Percentiles rank a stretch among this genome's conserved stretches.
These are phyloP conservation scores for Neomonachus schauinslandi DNA, from an alignment of 2,113 vertebrate genomes.

Conservation along the genomic window DNA sequence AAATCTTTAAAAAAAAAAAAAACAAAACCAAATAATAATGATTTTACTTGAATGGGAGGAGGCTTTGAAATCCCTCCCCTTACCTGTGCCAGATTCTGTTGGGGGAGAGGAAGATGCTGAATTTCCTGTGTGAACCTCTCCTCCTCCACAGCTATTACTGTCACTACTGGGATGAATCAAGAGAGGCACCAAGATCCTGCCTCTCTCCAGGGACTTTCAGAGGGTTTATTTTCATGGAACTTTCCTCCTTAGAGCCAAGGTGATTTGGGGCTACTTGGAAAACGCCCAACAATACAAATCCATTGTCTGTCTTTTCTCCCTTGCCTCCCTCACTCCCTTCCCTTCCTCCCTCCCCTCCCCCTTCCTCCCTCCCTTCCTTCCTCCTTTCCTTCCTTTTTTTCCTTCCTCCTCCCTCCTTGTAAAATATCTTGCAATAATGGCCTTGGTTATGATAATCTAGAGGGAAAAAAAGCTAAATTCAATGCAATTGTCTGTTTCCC, in stretches of 20 bases:
- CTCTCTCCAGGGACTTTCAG: background rate
- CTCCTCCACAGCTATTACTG: background rate
- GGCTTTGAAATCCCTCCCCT: background rate
- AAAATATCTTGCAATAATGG: background rate
- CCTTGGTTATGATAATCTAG: background rate
- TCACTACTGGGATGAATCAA: background rate
- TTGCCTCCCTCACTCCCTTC: background rate
- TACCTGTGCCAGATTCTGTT: background rate
- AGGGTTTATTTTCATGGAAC: background rate
- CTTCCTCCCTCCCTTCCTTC: background rate
- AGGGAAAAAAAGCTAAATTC: background rate
- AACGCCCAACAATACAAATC: background rate
- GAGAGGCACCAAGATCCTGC: background rate
- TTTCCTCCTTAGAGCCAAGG: background rate
- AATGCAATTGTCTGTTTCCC: background rate
- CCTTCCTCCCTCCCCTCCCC: background rate
- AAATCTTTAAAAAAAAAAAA: no score
- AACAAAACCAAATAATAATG: background rate
- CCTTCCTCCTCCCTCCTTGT: background rate
- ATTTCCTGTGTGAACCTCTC: background rate
- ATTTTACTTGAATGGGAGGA: background rate
- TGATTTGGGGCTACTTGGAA: background rate
- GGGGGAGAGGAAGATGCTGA: background rate
- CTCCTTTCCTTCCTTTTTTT: background rate
- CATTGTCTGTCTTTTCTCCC: background rate